Conservation (phyloP, 1,140 invertebrate genomes). For the Metopolophium dirhodum region DNA sequence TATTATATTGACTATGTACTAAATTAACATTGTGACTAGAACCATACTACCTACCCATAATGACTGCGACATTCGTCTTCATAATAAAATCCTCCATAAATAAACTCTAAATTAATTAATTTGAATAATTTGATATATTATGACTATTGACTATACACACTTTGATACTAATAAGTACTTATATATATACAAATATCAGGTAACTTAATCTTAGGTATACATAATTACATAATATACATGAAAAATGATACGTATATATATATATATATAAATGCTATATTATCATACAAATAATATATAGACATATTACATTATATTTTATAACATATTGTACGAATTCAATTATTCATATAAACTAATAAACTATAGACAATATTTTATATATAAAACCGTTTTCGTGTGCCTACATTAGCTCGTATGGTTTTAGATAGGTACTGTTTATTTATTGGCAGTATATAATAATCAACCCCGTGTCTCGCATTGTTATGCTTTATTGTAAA, state of each 20-base stretch:
- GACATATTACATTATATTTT: background rate
- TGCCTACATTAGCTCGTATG: background rate
- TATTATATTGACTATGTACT: too few relatives aligned
- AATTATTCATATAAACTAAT: background rate
- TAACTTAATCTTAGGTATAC: too few relatives aligned
- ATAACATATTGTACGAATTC: background rate
- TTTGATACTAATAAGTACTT: background rate
- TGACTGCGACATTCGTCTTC: too few relatives aligned
- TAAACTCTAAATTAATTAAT: too few relatives aligned
- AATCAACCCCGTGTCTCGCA: background rate
- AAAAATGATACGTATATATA: background rate
- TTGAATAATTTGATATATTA: too few relatives aligned
- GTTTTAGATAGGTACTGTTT: background rate
- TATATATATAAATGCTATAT: background rate
- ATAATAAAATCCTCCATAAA: too few relatives aligned
- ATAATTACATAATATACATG: background rate
- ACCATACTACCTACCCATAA: too few relatives aligned
- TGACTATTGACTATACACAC: too few relatives aligned
- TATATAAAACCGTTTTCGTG: conserved; percentile 16
- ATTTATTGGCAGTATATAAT: background rate
- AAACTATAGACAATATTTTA: background rate
- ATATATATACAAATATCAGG: background rate
- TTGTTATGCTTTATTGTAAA: background rate
- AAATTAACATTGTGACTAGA: too few relatives aligned
- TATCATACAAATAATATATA: background rate